These are phyloP conservation scores for Pithys albifrons DNA, from an alignment of 2,113 vertebrate species.

Conservation along the genomic window DNA sequence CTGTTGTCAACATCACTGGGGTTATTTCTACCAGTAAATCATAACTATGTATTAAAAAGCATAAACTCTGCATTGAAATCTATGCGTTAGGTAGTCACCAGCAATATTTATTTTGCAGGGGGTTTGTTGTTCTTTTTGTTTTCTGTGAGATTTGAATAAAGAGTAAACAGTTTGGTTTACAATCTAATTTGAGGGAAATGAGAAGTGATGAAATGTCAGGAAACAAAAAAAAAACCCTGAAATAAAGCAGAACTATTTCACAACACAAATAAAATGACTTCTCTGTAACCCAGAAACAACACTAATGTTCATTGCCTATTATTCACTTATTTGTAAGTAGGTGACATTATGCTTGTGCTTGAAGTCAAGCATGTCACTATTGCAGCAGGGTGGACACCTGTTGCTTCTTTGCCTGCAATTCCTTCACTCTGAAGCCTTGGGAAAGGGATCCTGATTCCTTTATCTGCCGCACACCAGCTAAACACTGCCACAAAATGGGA, in stretches of 20 bases:
- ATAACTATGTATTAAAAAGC: background rate
- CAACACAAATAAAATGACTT: constrained; percentile 15
- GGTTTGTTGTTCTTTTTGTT: background rate
- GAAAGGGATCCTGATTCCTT: background rate
- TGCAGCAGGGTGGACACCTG: background rate
- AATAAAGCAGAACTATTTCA: constrained; percentile 52
- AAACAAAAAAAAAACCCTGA: constrained; percentile 39
- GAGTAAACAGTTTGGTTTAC: constrained; percentile 39
- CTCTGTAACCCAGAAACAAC: background rate
- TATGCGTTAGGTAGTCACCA: background rate
- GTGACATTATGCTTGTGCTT: background rate
- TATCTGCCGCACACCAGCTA: background rate
- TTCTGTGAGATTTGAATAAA: constrained; percentile 26
- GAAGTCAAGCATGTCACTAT: background rate
- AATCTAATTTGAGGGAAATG: constrained; percentile 69
- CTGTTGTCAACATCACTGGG: background rate
- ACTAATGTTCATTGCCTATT: background rate
- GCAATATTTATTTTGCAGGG: background rate
- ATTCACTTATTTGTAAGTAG: constrained; percentile 41
- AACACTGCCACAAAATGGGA: background rate
- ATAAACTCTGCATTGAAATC: background rate
- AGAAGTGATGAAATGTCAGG: constrained; percentile 59
- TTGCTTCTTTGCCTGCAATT: background rate
- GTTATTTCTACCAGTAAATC: background rate
- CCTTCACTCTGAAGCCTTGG: background rate